Percentiles rank a stretch among this genome's conserved stretches.
Conservation (phyloP, 1,140 invertebrate species). For the Sogatella furcifera region DNA sequence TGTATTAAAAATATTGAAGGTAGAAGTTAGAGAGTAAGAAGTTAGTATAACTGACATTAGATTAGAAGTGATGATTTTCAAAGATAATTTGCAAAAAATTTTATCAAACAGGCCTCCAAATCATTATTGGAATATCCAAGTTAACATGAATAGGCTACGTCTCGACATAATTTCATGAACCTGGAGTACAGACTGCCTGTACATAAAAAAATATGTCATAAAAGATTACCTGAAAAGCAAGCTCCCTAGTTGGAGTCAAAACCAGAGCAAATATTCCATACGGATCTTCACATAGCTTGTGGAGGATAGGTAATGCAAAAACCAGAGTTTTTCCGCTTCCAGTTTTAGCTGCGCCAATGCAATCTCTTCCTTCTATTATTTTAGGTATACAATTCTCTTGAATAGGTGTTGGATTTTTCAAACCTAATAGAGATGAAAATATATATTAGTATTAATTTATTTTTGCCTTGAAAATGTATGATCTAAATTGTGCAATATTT, state of each 20-base stretch:
- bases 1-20: too few species aligned
- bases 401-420: constrained; percentile 74
- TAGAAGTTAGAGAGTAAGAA: too few species aligned
- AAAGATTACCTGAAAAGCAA: constrained; percentile 62
- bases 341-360: constrained; percentile 92
- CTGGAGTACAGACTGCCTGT: too few species aligned
- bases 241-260: constrained; percentile 89
- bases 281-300: constrained; percentile 82
- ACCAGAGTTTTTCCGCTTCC: constrained; percentile 97
- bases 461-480: neutral
- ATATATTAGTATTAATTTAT: neutral
- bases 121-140: too few species aligned
- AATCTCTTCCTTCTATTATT: constrained; percentile 74
- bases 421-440: constrained; percentile 35
- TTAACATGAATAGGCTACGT: too few species aligned
- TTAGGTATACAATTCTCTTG: constrained; percentile 70
- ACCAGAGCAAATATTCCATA: constrained; percentile 92
- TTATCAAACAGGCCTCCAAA: too few species aligned
- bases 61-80: too few species aligned
- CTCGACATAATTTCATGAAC: too few species aligned
- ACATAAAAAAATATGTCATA: neutral
- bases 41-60: too few species aligned
- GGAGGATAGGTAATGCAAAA: constrained; percentile 91
- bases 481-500: too few species aligned
- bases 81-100: too few species aligned